Conservation (phyloP, 2,797 vertebrate genomes). For the Odontamblyopus lacepedii region DNA sequence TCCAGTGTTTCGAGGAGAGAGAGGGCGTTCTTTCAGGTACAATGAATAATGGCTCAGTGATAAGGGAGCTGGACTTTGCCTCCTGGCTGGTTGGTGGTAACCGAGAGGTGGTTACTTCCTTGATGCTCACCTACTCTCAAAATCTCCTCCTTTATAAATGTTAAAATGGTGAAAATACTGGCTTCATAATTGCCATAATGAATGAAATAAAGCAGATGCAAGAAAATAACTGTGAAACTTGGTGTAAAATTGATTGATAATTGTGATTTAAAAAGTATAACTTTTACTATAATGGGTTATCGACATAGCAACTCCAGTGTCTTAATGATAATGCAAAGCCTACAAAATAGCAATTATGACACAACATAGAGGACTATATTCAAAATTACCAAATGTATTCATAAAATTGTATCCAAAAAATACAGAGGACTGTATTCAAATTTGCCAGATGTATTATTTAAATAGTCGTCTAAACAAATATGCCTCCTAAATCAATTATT, state of each 20-base stretch:
- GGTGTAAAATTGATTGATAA: not conserved
- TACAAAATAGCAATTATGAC: not conserved
- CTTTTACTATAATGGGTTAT: not conserved
- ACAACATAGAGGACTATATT: not conserved
- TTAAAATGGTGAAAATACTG: not conserved
- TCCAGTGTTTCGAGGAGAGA: conserved; percentile 12
- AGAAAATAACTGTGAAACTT: not conserved
- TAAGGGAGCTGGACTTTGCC: conserved; percentile 66
- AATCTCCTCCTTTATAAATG: not conserved
- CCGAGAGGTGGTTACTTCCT: conserved; percentile 54
- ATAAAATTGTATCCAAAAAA: not conserved
- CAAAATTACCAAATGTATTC: not conserved
- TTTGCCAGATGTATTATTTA: not conserved
- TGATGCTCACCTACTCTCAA: conserved; percentile 46
- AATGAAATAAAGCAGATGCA: not conserved
- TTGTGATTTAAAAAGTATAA: not conserved
- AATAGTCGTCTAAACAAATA: not conserved
- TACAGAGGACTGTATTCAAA: not conserved
- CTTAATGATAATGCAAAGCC: not conserved
- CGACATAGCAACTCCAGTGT: not conserved
- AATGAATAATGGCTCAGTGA: conserved; percentile 15
- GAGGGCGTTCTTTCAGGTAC: conserved; percentile 34
- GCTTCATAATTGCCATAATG: not conserved
- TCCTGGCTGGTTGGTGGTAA: conserved; percentile 6
- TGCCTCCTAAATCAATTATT: not conserved